Evolutionary conservation across 2,113 vertebrate genomes (phyloP), one percentile per base, ranked within the genome.

Genomic region (Otus sunia): DNA sequence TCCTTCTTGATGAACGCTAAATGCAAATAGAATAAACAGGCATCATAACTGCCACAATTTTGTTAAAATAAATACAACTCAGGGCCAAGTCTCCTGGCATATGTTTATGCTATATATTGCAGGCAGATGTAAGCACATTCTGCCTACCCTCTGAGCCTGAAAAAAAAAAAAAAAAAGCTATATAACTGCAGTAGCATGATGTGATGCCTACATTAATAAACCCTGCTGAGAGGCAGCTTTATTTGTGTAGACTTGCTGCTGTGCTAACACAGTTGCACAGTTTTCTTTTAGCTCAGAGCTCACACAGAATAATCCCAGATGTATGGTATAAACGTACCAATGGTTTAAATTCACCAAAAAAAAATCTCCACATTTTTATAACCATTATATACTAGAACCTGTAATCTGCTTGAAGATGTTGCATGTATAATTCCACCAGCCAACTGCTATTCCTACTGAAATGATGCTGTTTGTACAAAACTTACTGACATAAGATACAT

Each of bases 201-300:
- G 94, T 52, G 86, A 50, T 94, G 91, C 89, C 94, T 73, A 22
- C 86, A 56, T 73, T 73, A 92, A 95, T 69, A 87, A 90, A 85
- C 73, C 92, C 89, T 73, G 82, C 92, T 64, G 91, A 84, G 89
- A 95, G 68, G 82, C 77, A 88, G 88, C 82, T 90, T 90, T 84
- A 90, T 77, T 88, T 60, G 82, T 30, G 39, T 52, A 92, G 89
- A 47, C 59, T 56, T 50, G 94, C 92, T 81, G 92, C 91, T 90
- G 89, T 27, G 91, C 74, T 84, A 59, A 64, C 94, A 55, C 89
- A 81, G n/a, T 85, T 68, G 64, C 82, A 58, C 19, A 16, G 59
- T 60, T 84, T 60, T 80, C 77, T 59, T 84, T 64, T 34, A 73
- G 89, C 89, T 92, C 89, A 64, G 63, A 93, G 82, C 86, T 87